Conservation (phyloP, 2,113 vertebrate species). For the Zosterops hypoxanthus region DNA sequence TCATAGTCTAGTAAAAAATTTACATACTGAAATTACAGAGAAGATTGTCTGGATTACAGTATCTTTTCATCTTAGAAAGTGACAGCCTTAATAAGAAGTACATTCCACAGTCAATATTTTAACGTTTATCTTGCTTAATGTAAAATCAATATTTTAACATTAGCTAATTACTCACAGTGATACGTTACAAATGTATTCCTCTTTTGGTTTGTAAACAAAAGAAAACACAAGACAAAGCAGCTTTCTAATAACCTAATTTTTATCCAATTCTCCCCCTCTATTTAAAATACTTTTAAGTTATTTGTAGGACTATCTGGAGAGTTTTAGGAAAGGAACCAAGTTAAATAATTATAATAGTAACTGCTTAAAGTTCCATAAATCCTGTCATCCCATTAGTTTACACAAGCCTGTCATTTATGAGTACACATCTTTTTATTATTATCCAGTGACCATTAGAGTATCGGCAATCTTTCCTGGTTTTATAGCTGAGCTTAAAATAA, state of each 20-base stretch:
- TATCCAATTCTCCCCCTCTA: fast-evolving
- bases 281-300: background rate
- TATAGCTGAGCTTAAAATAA: background rate
- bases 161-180: constrained; percentile 53
- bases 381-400: background rate
- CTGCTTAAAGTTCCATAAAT: background rate
- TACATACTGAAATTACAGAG: background rate
- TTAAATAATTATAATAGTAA: background rate
- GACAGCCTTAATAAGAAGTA: constrained; percentile 52
- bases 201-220: constrained; percentile 12
- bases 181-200: constrained; percentile 37
- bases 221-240: background rate
- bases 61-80: constrained; percentile 46
- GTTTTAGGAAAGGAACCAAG: background rate
- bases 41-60: background rate
- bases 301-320: background rate
- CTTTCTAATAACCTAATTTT: background rate
- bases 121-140: constrained; percentile 55
- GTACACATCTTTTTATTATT: background rate
- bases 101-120: constrained; percentile 47
- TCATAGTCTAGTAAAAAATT: background rate
- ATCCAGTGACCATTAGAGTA: background rate
- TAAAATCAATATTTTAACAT: constrained; percentile 70
- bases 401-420: background rate
- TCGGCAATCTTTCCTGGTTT: background rate